Evolutionary conservation across 2,113 vertebrate species (phyloP).

Genomic region (Glaucomys volans): DNA sequence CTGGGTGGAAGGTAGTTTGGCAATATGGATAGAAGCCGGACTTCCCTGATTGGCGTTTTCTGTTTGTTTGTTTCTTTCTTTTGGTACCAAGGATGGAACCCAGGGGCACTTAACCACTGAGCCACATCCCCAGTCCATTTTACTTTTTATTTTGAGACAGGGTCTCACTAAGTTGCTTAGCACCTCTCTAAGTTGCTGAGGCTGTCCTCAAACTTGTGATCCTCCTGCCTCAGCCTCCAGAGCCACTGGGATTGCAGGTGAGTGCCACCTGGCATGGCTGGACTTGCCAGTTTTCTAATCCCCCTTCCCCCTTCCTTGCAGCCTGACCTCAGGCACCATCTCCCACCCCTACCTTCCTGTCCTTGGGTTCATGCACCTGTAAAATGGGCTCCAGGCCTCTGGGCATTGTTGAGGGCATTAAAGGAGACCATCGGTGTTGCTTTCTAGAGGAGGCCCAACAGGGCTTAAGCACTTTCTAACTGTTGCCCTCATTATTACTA

Average conservation of each 20-base stretch:
- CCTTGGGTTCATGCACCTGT: background rate
- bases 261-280: too few species aligned
- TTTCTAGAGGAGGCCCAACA: background rate
- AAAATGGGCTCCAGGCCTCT: background rate
- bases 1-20: background rate
- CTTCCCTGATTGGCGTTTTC: background rate
- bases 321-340: background rate
- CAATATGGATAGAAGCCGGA: background rate
- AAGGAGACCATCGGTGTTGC: background rate
- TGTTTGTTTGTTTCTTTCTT: too few species aligned
- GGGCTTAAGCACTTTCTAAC: background rate
- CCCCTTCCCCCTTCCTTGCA: background rate
- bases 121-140: too few species aligned
- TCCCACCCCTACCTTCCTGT: background rate
- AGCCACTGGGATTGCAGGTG: too few species aligned
- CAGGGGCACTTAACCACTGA: too few species aligned
- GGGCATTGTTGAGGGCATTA: background rate
- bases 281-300: background rate
- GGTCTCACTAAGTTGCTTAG: too few species aligned
- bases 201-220: too few species aligned
- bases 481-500: background rate
- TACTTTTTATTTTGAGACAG: too few species aligned
- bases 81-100: too few species aligned
- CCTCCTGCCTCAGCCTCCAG: too few species aligned
- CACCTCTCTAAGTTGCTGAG: too few species aligned